Percentiles rank a stretch among this genome's conserved stretches.
phyloP scores from a whole-genome alignment of 1,140 invertebrate genomes.

The Heterodera schachtii region DNA sequence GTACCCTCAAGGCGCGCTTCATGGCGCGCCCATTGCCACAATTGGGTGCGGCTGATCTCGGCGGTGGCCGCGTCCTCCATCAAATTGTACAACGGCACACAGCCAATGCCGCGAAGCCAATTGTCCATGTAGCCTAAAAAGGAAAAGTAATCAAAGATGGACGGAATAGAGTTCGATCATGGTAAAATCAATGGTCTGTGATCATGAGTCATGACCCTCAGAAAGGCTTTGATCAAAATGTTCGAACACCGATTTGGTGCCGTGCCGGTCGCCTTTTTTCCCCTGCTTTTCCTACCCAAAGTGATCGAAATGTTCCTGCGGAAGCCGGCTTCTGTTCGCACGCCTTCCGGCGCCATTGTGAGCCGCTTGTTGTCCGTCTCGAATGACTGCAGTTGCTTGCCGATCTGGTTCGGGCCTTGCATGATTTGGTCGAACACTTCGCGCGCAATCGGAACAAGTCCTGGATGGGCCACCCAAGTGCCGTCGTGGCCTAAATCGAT shows the following conservation, averaged over 20 bases:
- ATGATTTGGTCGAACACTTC: constrained; percentile 69
- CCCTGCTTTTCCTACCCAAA: constrained; percentile 34
- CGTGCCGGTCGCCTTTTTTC: no score
- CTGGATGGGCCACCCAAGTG: constrained; percentile 75
- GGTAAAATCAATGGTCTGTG: no score
- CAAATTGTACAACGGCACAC: constrained; percentile 73
- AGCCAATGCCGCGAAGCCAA: constrained; percentile 74
- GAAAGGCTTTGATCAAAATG: no score
- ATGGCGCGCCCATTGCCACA: constrained; percentile 78
- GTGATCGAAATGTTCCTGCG: constrained; percentile 73
- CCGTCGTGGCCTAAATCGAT: constrained; percentile 71
- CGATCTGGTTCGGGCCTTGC: constrained; percentile 58
- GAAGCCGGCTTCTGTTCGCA: constrained; percentile 72
- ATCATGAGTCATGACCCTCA: no score
- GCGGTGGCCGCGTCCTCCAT: constrained; percentile 78
- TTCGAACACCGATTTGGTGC: no score
- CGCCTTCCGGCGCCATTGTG: constrained; percentile 72
- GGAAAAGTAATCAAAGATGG: no score
- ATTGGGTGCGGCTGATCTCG: constrained; percentile 75
- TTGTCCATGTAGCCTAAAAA: constrained; percentile 73
- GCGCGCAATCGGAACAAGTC: constrained; percentile 70
- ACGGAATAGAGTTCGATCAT: no score
- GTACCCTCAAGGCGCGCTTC: constrained; percentile 67
- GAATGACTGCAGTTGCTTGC: constrained; percentile 54
- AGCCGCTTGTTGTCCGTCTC: constrained; percentile 66